Conservation (phyloP, 2,113 vertebrate genomes). For the Rousettus leschenaultii region DNA sequence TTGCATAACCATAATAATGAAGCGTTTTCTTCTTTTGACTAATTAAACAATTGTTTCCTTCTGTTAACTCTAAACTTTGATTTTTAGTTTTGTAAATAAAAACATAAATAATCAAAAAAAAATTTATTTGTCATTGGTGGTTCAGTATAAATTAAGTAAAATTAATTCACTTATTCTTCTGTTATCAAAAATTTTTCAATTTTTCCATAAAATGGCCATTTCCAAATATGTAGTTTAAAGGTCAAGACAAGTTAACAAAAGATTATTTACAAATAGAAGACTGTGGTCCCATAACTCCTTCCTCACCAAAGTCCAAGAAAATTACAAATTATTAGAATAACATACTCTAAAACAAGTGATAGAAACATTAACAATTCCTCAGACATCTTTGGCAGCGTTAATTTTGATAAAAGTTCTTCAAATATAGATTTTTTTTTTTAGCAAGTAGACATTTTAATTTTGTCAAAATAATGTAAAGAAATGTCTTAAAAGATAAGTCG, state of each 20-base stretch:
- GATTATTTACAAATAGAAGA: slow-evolving; percentile 40
- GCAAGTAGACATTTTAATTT: neutral
- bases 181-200: slow-evolving; percentile 33
- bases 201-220: slow-evolving; percentile 21
- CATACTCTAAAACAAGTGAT: neutral
- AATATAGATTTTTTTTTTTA: neutral
- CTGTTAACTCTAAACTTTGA: neutral
- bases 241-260: slow-evolving; percentile 41
- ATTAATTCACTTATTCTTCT: slow-evolving; percentile 31
- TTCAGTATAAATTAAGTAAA: slow-evolving; percentile 59
- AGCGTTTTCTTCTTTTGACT: neutral
- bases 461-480: slow-evolving; percentile 20
- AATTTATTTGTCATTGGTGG: slow-evolving; percentile 40
- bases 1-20: neutral
- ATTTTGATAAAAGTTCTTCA: slow-evolving; percentile 23
- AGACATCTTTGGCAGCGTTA: slow-evolving; percentile 13
- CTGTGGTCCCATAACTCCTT: neutral
- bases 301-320: slow-evolving; percentile 10
- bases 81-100: slow-evolving; percentile 39
- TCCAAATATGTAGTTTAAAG: slow-evolving; percentile 38
- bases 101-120: neutral
- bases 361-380: neutral
- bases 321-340: neutral
- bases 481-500: neutral
- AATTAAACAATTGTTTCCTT: slow-evolving; percentile 28